Evolutionary conservation across 2,113 vertebrate genomes (phyloP).

Genomic region (Chlorodrepanis virens): DNA sequence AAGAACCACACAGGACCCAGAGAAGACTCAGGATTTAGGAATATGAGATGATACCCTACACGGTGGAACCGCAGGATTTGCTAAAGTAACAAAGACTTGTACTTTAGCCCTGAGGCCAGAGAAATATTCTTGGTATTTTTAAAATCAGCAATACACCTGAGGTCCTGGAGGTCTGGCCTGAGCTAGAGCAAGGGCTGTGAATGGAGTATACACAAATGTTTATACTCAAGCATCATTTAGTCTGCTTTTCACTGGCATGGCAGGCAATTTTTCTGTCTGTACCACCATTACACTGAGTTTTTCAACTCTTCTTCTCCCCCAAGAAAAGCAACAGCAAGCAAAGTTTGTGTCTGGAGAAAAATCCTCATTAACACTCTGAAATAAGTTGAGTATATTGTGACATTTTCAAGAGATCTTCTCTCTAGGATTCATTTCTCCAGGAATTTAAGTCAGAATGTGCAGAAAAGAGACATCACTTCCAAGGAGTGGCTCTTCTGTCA

Average conservation of each 20-base stretch:
- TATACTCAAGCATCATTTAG: background rate
- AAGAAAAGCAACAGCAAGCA: background rate
- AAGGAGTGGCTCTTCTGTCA: background rate
- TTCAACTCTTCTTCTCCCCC: background rate
- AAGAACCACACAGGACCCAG: background rate
- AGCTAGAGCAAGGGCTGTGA: background rate
- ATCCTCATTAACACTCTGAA: background rate
- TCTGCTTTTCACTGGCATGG: background rate
- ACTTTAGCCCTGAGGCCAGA: background rate
- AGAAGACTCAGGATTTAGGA: background rate
- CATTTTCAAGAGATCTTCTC: background rate
- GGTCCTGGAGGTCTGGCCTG: background rate
- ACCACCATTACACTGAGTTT: background rate
- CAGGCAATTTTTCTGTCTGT: background rate
- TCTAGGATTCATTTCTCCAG: background rate
- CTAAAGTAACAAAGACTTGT: background rate
- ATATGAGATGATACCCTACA: background rate
- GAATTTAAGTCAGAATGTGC: background rate
- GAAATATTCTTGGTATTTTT: background rate
- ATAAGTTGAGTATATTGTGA: background rate
- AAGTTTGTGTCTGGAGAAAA: background rate
- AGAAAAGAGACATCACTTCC: background rate
- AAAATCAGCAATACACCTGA: background rate
- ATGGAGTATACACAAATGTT: background rate
- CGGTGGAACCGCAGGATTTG: accelerated